A percentile compares a stretch with the other conserved stretches of the same genome.
Evolutionary conservation across 2,113 vertebrate species (phyloP).

Genomic region (Phocoena sinus): DNA sequence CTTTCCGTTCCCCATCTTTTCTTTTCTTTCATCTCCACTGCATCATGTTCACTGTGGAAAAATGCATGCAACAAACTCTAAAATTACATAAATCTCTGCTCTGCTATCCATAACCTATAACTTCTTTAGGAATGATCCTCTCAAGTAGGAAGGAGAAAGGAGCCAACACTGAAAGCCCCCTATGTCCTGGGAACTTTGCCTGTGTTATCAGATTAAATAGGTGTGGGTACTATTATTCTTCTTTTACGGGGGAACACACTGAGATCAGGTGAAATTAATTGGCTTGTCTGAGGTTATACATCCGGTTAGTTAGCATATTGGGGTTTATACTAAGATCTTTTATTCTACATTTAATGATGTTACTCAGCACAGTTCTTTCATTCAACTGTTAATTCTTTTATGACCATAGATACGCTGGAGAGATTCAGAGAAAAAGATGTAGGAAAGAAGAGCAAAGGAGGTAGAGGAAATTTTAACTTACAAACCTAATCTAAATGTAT

Average conservation of each 20-base stretch:
- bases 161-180: background rate
- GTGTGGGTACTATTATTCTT: too few relatives aligned
- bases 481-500: background rate
- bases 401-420: background rate
- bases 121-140: background rate
- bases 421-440: background rate
- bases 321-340: background rate
- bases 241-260: background rate
- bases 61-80: background rate
- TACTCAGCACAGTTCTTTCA: background rate
- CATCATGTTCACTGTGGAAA: background rate
- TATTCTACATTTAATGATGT: background rate
- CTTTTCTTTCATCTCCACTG: background rate
- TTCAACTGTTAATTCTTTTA: background rate
- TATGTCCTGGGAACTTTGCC: background rate
- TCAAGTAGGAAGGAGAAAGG: background rate
- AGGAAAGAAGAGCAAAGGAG: background rate
- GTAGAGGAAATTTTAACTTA: background rate
- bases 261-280: background rate
- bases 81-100: background rate
- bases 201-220: background rate
- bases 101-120: background rate
- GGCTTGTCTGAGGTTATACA: background rate
- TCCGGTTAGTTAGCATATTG: background rate
- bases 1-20: background rate